A percentile compares a stretch with the other conserved stretches of the same genome.
Conservation (phyloP, 2,797 vertebrate species). For the Eospalax fontanierii region DNA sequence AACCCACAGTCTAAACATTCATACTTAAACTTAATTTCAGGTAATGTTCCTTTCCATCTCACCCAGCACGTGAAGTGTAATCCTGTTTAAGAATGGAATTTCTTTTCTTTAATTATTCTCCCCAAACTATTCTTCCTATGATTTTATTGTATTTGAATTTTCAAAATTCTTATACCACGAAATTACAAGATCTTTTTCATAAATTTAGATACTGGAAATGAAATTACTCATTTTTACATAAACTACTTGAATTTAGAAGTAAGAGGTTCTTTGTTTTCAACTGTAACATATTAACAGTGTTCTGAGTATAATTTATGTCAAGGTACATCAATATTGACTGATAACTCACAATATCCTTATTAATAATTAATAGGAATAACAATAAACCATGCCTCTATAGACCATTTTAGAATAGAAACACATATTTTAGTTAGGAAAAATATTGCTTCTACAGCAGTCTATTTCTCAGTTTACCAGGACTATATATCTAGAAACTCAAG, state of each 20-base stretch:
- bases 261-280: slow-evolving; percentile 7
- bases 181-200: not conserved
- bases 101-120: not conserved
- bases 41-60: not conserved
- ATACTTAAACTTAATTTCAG: not conserved
- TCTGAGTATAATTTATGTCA: not conserved
- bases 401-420: not conserved
- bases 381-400: not conserved
- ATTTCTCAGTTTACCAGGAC: slow-evolving; percentile 50
- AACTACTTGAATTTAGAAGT: not conserved
- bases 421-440: slow-evolving; percentile 8
- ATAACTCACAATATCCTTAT: not conserved
- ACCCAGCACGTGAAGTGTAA: not conserved
- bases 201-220: not conserved
- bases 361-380: not conserved
- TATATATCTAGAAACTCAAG: slow-evolving; percentile 63
- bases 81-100: not conserved
- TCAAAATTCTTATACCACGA: not conserved
- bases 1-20: not conserved
- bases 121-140: not conserved
- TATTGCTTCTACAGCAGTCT: slow-evolving; percentile 11
- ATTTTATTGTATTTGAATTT: not conserved
- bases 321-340: not conserved
- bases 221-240: not conserved
- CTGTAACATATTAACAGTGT: not conserved